Percentiles rank a stretch among this genome's conserved stretches.
These are phyloP conservation scores for Pteronura brasiliensis DNA, from an alignment of 2,113 vertebrate genomes.

Conservation along the genomic window DNA sequence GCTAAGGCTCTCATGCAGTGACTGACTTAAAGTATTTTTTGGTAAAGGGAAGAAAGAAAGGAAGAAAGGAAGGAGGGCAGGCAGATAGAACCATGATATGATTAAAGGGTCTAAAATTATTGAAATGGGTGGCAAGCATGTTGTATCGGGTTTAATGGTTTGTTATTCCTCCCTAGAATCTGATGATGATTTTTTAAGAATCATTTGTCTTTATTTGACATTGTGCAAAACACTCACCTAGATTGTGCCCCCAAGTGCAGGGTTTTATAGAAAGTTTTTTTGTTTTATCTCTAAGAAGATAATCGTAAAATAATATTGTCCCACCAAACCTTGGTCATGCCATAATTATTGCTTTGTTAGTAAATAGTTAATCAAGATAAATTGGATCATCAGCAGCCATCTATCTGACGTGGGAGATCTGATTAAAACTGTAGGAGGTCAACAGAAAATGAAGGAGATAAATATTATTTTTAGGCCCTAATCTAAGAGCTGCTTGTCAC, in stretches of 20 bases:
- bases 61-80: not conserved
- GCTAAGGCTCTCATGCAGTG: not conserved
- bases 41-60: not conserved
- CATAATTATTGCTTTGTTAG: constrained; percentile 32
- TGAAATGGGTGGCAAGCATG: not conserved
- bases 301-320: not conserved
- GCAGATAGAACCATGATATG: not conserved
- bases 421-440: constrained; percentile 16
- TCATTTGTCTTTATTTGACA: not conserved
- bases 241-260: not conserved
- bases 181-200: not conserved
- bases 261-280: not conserved
- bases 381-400: not conserved
- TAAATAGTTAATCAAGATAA: constrained; percentile 26
- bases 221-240: not conserved
- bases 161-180: not conserved
- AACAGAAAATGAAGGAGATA: constrained; percentile 15
- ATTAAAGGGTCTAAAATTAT: not conserved
- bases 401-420: not conserved
- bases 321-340: not conserved
- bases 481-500: not conserved
- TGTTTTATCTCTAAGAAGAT: not conserved
- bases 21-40: not conserved
- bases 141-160: not conserved
- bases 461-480: not conserved